Evolutionary conservation across 2,797 vertebrate species (phyloP).

Genomic region (Phalanger gymnotis): DNA sequence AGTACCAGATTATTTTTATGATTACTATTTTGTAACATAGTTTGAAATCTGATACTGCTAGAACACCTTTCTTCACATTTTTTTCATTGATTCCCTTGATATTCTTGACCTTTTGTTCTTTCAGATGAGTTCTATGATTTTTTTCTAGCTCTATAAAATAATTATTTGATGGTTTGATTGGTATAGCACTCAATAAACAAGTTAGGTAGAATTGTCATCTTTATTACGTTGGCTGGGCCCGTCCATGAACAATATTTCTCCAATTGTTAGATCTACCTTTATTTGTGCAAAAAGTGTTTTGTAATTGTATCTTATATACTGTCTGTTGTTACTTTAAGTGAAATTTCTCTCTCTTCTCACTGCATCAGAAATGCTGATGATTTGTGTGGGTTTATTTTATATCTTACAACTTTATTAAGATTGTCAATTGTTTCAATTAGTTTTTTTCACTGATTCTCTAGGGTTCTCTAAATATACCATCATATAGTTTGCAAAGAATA

Average conservation of each 20-base stretch:
- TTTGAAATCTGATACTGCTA: not conserved
- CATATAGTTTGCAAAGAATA: too few relatives aligned
- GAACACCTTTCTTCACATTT: not conserved
- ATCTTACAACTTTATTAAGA: not conserved
- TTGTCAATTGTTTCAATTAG: too few relatives aligned
- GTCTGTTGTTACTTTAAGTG: not conserved
- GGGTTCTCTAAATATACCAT: too few relatives aligned
- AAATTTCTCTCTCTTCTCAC: not conserved
- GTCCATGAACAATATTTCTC: not conserved
- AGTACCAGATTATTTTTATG: not conserved
- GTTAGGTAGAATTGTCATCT: not conserved
- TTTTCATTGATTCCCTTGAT: not conserved
- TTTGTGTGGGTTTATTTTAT: not conserved
- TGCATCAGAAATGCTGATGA: not conserved
- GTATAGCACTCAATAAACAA: not conserved
- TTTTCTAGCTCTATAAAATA: not conserved
- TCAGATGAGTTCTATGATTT: not conserved
- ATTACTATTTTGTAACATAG: not conserved
- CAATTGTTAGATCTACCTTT: not conserved
- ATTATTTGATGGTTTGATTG: not conserved
- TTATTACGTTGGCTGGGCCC: not conserved
- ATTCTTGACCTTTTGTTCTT: not conserved
- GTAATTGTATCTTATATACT: not conserved
- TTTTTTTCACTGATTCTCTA: too few relatives aligned
- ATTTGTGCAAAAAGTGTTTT: not conserved